phyloP scores from a whole-genome alignment of 2,113 vertebrate genomes.

The Perognathus longimembris region DNA sequence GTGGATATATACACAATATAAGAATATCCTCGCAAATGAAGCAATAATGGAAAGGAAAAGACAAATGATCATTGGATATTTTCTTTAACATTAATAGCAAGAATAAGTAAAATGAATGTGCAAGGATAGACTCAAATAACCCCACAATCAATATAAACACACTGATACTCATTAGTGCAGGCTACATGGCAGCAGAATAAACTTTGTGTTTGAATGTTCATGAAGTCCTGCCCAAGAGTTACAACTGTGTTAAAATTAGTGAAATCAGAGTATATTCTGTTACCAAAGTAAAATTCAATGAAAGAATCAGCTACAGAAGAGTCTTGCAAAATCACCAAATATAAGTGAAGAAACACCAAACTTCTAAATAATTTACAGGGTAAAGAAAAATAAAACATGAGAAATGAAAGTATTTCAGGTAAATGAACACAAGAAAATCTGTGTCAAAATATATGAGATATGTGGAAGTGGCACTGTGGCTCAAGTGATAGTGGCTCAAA shows the following conservation, averaged over 20 bases:
- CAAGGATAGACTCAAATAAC: background rate
- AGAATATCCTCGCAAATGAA: background rate
- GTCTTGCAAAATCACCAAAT: background rate
- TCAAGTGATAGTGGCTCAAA: no score
- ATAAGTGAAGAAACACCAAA: slow-evolving; percentile 14
- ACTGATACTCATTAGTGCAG: background rate
- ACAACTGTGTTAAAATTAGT: background rate
- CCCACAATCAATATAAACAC: background rate
- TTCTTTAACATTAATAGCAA: background rate
- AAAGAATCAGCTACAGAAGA: background rate
- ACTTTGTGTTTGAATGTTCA: background rate
- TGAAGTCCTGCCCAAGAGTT: background rate
- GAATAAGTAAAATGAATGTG: background rate
- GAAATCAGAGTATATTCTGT: slow-evolving; percentile 12
- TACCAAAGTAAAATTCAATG: background rate
- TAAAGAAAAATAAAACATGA: slow-evolving; percentile 29
- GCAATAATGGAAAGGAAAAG: background rate
- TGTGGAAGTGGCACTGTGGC: no score
- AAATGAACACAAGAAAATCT: background rate
- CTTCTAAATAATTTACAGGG: background rate
- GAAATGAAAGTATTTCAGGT: slow-evolving; percentile 17
- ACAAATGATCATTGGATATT: background rate
- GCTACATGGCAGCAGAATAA: background rate
- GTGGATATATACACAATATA: background rate
- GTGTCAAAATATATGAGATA: background rate